Evolutionary conservation across 2,888 invertebrate species (phyloP).

Genomic region (Steinernema hermaphroditum): DNA sequence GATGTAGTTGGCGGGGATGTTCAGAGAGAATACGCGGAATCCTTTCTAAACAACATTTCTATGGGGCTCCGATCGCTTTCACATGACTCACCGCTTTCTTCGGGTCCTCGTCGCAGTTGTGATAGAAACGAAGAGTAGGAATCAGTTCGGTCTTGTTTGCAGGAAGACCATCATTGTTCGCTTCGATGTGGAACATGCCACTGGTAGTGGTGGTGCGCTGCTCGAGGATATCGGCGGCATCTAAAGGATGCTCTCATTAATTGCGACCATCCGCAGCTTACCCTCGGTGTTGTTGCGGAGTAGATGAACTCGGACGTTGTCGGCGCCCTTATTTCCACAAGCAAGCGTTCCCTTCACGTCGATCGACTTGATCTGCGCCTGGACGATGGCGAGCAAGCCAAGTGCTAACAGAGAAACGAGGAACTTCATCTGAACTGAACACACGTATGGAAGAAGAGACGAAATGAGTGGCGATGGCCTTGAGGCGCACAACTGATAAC

Average conservation of each 20-base stretch:
- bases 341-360: constrained; percentile 36
- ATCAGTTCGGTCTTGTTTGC: constrained; percentile 36
- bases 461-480: constrained; percentile 10
- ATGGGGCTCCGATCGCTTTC: not conserved
- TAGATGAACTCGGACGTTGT: constrained; percentile 33
- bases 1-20: constrained; percentile 26
- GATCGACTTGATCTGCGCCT: constrained; percentile 31
- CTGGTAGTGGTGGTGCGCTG: constrained; percentile 32
- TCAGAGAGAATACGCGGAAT: constrained; percentile 11
- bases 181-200: constrained; percentile 39
- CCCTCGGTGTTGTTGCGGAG: constrained; percentile 30
- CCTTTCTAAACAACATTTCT: not conserved
- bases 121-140: constrained; percentile 39
- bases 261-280: not conserved
- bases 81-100: constrained; percentile 35
- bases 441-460: not conserved
- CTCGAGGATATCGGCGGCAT: constrained; percentile 35
- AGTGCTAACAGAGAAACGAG: constrained; percentile 6
- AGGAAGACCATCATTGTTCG: constrained; percentile 39
- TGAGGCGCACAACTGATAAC: constrained; percentile 15
- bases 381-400: not conserved
- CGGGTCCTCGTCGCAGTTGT: constrained; percentile 38
- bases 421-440: not conserved
- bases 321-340: constrained; percentile 37
- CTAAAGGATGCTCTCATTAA: not conserved